phyloP scores from a whole-genome alignment of 2,113 vertebrate species.

The Saguinus midas region DNA sequence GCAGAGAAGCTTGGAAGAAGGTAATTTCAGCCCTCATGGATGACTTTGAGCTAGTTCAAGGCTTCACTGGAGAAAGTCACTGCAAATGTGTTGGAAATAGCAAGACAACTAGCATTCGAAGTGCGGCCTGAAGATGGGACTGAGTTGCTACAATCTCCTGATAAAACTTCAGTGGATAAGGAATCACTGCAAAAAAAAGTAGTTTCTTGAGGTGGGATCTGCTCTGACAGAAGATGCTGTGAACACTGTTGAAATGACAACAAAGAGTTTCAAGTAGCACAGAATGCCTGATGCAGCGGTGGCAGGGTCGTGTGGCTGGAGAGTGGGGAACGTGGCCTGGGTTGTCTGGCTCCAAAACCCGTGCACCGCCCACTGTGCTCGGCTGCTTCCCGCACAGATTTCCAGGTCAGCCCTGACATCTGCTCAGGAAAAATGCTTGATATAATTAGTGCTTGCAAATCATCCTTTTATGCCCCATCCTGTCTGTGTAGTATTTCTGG shows the following conservation, averaged over 20 bases:
- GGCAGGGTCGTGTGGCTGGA: neutral
- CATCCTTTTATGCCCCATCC: neutral
- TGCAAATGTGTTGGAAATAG: neutral
- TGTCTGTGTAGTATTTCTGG: neutral
- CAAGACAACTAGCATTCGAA: neutral
- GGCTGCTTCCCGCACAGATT: neutral
- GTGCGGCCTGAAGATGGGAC: neutral
- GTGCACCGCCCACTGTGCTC: accelerated
- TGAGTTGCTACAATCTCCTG: neutral
- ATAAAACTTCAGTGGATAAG: neutral
- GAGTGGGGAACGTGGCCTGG: neutral
- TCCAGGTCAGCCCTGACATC: neutral
- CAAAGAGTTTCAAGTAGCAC: neutral
- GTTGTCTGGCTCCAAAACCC: neutral
- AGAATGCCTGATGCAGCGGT: neutral
- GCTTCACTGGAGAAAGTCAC: neutral
- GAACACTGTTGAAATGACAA: neutral
- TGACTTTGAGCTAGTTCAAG: neutral
- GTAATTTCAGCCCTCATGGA: neutral
- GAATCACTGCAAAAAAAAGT: neutral
- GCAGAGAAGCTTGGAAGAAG: neutral
- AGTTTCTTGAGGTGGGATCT: neutral
- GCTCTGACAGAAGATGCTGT: neutral
- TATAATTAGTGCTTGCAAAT: neutral
- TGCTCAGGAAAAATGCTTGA: no score